Base-by-base conservation (phyloP, 2,797 vertebrate species). In the Gallinago nigripennis region DNA sequence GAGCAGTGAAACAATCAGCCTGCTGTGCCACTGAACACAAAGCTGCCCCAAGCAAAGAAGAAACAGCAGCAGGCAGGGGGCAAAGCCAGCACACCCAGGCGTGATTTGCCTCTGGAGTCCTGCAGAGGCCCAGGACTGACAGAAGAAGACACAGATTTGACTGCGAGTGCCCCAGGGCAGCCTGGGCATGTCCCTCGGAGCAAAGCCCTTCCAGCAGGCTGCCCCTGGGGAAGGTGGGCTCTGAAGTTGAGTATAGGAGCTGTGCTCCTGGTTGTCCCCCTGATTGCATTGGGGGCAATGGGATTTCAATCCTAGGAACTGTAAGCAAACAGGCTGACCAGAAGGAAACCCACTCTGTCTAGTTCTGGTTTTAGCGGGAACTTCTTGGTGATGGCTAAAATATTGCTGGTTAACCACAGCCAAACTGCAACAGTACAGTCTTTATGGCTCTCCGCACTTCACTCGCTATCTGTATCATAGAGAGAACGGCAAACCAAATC, bases 21-120 rank as follows among this genome's bases (percentile, higher is more conserved):
- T 4, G 19, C 39, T 51, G 8, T 16, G 30, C 10, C 35, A 31
- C n/a, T 28, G 54, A 56, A 48, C 19, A 21, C 8, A 66, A 56
- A 86, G 20, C 3, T 61, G 12, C 20, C 16, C 8, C 46, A n/a
- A 70, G 33, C 1, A 2, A 64, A 35, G 77, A 86, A 58, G 57
- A 48, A 56, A 46, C 19, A 43, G 12, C 0, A 0, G 17, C 39
- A 72, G 30, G 51, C 46, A 37, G 0, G 0, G 33, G 27, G 21
- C 31, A 77, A 82, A 75, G 14, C 8, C 27, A 1, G 4, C 19
- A 19, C 11, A 2, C 35, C 21, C 23, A 48, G n/a, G 16, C 23
- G 43, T 63, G 37, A 9, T 51, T 68, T 4, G 3, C 14, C 33
- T 57, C 43, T 14, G 75, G 46, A 66, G 46, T 54, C 3, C 2